These are phyloP conservation scores for Latrodectus hesperus DNA, from an alignment of 2,888 invertebrate species.

Conservation along the genomic window DNA sequence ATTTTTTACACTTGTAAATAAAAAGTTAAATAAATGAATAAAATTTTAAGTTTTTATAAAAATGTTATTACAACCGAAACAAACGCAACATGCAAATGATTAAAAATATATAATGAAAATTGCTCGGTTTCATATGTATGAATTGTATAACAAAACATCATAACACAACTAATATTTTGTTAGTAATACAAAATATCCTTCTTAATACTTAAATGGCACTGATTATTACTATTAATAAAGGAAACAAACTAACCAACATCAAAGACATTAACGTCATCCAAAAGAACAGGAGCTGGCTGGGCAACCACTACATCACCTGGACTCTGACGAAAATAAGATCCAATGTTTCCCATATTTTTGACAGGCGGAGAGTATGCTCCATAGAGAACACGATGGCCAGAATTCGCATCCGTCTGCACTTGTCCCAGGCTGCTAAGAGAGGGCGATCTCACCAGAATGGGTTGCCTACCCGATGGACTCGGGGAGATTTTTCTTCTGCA, in stretches of 20 bases:
- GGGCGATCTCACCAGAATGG: conserved; percentile 59
- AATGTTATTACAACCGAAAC: too few relatives aligned
- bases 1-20: too few relatives aligned
- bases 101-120: too few relatives aligned
- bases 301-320: conserved; percentile 61
- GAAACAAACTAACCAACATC: conserved; percentile 43
- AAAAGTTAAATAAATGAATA: too few relatives aligned
- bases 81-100: too few relatives aligned
- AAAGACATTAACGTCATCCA: conserved; percentile 60
- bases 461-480: conserved; percentile 41
- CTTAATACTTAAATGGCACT: too few relatives aligned
- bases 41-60: too few relatives aligned
- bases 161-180: too few relatives aligned
- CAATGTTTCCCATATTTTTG: conserved; percentile 57
- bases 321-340: conserved; percentile 54
- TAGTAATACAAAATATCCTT: too few relatives aligned
- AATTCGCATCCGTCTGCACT: conserved; percentile 39
- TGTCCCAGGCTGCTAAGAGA: conserved; percentile 56
- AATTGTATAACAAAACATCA: too few relatives aligned
- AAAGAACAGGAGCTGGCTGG: conserved; percentile 55
- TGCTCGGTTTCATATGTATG: too few relatives aligned
- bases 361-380: conserved; percentile 26
- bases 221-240: neutral
- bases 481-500: conserved; percentile 65
- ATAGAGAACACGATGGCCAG: conserved; percentile 25